Evolutionary conservation across 1,140 invertebrate genomes (phyloP).

Genomic region (Drosophila arizonae): DNA sequence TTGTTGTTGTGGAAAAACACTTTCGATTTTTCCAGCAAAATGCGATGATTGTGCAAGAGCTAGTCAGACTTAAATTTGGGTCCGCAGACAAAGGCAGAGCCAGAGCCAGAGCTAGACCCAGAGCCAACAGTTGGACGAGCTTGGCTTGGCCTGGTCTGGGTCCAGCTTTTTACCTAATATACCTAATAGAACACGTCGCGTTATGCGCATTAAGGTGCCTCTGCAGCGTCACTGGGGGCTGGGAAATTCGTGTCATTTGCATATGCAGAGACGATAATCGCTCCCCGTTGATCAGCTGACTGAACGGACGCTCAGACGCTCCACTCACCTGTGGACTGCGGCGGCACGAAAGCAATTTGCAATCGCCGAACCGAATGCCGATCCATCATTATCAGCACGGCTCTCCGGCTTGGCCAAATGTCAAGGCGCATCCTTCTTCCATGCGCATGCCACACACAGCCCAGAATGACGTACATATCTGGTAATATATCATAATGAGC

Average conservation of each 20-base stretch:
- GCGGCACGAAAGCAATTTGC: slow-evolving; percentile 60
- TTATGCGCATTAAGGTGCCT: slow-evolving; percentile 57
- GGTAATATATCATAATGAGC: slow-evolving; percentile 52
- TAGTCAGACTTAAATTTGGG: slow-evolving; percentile 25
- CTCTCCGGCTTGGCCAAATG: slow-evolving; percentile 56
- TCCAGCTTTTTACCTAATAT: slow-evolving; percentile 51
- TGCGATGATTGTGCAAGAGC: slow-evolving; percentile 40
- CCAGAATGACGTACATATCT: slow-evolving; percentile 13
- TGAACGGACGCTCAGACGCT: not conserved
- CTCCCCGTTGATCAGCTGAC: slow-evolving; percentile 4
- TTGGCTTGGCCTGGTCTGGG: slow-evolving; percentile 1
- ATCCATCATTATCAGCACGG: slow-evolving; percentile 63
- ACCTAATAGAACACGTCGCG: slow-evolving; percentile 68
- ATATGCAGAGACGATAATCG: slow-evolving; percentile 40
- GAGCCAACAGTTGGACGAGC: slow-evolving; percentile 18
- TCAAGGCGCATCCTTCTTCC: slow-evolving; percentile 77
- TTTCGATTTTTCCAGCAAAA: slow-evolving; percentile 44
- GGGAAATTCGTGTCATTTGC: slow-evolving; percentile 63
- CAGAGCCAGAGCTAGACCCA: slow-evolving; percentile 21
- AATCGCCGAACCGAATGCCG: slow-evolving; percentile 19
- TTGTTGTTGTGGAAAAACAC: slow-evolving; percentile 32
- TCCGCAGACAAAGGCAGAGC: slow-evolving; percentile 19
- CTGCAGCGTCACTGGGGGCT: not conserved
- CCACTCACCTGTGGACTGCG: slow-evolving; percentile 33
- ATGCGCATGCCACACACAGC: slow-evolving; percentile 7